Evolutionary conservation across 1,140 invertebrate species (phyloP).

Genomic region (Conus betulinus): DNA sequence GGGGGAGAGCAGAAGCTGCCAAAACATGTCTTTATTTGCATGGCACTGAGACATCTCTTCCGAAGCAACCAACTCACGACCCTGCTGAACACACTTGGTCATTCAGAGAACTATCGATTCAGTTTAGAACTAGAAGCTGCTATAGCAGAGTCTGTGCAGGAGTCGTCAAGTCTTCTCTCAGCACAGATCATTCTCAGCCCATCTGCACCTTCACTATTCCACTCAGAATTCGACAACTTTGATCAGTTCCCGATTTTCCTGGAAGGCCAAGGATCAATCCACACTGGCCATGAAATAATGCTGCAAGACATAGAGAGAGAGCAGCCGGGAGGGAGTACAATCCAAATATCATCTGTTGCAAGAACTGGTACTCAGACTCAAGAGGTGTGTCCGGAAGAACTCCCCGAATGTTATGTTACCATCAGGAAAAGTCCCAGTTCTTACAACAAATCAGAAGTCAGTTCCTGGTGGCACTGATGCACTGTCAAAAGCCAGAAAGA

Average conservation of each 20-base stretch:
- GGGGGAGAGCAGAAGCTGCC: no score
- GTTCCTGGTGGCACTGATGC: no score
- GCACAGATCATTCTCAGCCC: no score
- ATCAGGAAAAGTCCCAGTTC: slow-evolving; percentile 17
- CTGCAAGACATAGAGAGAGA: slow-evolving; percentile 42
- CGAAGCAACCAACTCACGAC: slow-evolving; percentile 44
- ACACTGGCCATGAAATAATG: slow-evolving; percentile 55
- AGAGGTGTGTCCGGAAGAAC: no score
- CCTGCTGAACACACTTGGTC: slow-evolving; percentile 48
- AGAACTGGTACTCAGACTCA: no score
- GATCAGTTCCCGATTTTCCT: slow-evolving; percentile 51
- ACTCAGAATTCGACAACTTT: slow-evolving; percentile 60
- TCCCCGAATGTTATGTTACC: no score
- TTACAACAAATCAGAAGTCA: not conserved
- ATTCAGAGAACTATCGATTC: slow-evolving; percentile 46
- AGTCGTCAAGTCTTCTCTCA: slow-evolving; percentile 41
- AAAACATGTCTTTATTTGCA: slow-evolving; percentile 47
- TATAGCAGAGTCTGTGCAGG: slow-evolving; percentile 8
- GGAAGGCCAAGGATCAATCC: slow-evolving; percentile 43
- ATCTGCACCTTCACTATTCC: slow-evolving; percentile 40
- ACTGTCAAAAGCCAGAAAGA: no score
- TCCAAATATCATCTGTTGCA: no score
- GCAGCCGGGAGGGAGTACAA: not conserved
- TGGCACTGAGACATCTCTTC: no score
- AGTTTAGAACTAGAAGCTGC: no score